Evolutionary conservation across 1,140 invertebrate genomes (phyloP).

Genomic region (Dolichoris vasculosae): DNA sequence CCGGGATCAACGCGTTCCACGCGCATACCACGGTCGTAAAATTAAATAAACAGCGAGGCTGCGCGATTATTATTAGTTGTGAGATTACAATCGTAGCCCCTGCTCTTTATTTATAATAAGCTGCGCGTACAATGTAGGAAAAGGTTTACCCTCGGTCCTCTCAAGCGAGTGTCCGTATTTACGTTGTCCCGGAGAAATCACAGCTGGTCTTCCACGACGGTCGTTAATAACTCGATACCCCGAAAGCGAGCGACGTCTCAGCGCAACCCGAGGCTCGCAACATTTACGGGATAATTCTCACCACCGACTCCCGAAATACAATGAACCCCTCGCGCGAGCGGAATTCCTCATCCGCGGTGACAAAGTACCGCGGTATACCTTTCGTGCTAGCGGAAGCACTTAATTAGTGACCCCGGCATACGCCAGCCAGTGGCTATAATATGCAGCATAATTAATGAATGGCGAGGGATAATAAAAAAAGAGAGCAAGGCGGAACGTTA

Average conservation of each 20-base stretch:
- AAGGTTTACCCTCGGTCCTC: neutral
- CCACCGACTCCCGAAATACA: neutral
- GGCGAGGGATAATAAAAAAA: neutral
- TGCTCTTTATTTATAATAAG: neutral
- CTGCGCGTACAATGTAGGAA: neutral
- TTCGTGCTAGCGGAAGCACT: neutral
- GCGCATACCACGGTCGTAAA: neutral
- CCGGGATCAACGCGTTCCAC: neutral
- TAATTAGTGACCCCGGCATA: neutral
- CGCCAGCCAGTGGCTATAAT: neutral
- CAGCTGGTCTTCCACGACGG: neutral
- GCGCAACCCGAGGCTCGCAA: too few relatives aligned
- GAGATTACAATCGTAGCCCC: neutral
- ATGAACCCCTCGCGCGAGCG: neutral
- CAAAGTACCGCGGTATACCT: constrained; percentile 1
- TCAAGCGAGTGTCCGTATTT: neutral
- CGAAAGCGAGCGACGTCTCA: too few relatives aligned
- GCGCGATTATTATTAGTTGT: neutral
- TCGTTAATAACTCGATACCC: constrained; percentile 1
- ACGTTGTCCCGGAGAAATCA: neutral
- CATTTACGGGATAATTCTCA: neutral
- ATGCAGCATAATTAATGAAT: constrained; percentile 31
- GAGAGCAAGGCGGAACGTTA: neutral
- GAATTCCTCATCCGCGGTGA: neutral
- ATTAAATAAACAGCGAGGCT: neutral